phyloP scores from a whole-genome alignment of 2,113 vertebrate genomes.

The Oophaga pumilio region DNA sequence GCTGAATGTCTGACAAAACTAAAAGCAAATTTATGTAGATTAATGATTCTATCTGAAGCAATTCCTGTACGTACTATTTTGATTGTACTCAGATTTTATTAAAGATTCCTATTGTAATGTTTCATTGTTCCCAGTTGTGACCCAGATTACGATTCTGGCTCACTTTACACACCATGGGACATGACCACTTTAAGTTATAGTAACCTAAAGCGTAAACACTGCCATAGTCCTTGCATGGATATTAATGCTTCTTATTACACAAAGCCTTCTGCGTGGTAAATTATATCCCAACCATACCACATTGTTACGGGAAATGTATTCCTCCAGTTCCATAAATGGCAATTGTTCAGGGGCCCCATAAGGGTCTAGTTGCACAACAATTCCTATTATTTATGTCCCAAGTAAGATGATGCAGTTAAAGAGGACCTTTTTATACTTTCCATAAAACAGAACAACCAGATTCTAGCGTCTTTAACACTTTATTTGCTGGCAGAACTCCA shows the following conservation, averaged over 20 bases:
- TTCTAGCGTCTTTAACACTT: slow-evolving; percentile 9
- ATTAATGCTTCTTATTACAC: slow-evolving; percentile 32
- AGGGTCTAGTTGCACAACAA: slow-evolving; percentile 44
- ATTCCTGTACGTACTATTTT: neutral
- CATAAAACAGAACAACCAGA: slow-evolving; percentile 35
- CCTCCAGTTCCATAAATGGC: slow-evolving; percentile 54
- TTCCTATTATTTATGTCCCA: slow-evolving; percentile 48
- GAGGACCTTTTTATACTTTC: slow-evolving; percentile 32
- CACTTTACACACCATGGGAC: neutral
- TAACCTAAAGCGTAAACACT: neutral
- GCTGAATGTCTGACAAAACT: neutral
- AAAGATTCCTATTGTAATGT: neutral
- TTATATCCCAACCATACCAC: slow-evolving; percentile 34
- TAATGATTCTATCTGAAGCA: neutral
- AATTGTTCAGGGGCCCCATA: slow-evolving; percentile 35
- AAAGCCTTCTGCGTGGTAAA: slow-evolving; percentile 33
- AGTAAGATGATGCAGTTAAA: slow-evolving; percentile 33
- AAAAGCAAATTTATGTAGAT: neutral
- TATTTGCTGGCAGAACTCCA: neutral
- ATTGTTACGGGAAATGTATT: slow-evolving; percentile 52
- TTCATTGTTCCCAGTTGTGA: neutral
- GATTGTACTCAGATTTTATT: neutral
- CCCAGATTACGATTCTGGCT: neutral
- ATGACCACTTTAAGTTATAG: neutral
- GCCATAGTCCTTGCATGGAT: neutral